These are phyloP conservation scores for Lamproptera curius DNA, from an alignment of 2,888 invertebrate species.

Conservation along the genomic window DNA sequence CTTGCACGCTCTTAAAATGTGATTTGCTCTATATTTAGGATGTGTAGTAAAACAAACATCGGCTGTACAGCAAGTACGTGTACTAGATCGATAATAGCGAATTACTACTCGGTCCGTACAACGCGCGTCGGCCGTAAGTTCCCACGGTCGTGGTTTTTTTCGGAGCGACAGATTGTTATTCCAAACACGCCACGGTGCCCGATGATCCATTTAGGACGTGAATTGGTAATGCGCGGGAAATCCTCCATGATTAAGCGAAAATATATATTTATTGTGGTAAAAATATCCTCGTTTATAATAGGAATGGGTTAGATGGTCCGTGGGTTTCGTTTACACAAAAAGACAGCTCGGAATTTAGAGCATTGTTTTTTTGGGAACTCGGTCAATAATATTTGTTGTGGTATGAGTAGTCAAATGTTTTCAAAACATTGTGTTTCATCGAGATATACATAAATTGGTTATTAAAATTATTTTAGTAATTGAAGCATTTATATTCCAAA, in stretches of 20 bases:
- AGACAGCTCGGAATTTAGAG: too few species aligned
- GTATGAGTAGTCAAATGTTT: too few species aligned
- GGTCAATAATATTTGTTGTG: too few species aligned
- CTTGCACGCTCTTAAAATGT: conserved; percentile 70
- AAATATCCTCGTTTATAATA: too few species aligned
- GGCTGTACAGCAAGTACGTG: conserved; percentile 62
- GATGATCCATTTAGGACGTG: conserved; percentile 21
- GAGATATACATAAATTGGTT: too few species aligned
- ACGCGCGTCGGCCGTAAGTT: conserved; percentile 40
- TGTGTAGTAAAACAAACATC: conserved; percentile 68
- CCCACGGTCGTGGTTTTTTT: conserved; percentile 48
- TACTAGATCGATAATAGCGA: conserved; percentile 36
- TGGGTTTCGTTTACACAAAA: too few species aligned
- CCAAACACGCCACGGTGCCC: conserved; percentile 10
- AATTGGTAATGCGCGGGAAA: conserved; percentile 13
- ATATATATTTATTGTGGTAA: neutral
- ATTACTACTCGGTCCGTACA: conserved; percentile 30
- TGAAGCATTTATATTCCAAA: too few species aligned
- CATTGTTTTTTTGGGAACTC: too few species aligned
- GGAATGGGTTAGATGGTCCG: too few species aligned
- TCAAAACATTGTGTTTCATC: too few species aligned
- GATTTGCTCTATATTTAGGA: conserved; percentile 78
- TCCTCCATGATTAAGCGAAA: conserved; percentile 2
- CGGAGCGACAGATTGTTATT: conserved; percentile 32
- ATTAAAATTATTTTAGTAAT: too few species aligned